phyloP scores from a whole-genome alignment of 2,888 invertebrate species.

The Drosophila vallismaia region DNA sequence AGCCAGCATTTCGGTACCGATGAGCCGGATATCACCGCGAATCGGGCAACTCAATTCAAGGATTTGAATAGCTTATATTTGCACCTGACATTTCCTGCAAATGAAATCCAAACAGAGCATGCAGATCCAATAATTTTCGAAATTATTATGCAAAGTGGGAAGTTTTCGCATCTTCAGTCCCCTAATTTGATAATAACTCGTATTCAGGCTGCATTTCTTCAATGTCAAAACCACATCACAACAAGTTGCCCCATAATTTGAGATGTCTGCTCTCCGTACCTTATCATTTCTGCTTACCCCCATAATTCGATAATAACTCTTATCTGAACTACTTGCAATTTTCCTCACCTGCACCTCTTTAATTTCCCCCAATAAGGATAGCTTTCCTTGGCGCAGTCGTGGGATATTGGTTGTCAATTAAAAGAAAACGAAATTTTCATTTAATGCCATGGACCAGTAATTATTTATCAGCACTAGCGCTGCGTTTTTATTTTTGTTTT shows the following conservation, averaged over 20 bases:
- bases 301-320: slow-evolving; percentile 37
- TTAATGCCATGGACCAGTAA: slow-evolving; percentile 46
- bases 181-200: slow-evolving; percentile 32
- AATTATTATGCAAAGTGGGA: slow-evolving; percentile 14
- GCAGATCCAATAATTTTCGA: neutral
- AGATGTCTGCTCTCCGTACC: neutral
- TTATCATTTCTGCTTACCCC: slow-evolving; percentile 1
- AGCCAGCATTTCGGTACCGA: slow-evolving; percentile 55
- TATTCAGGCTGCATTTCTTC: neutral
- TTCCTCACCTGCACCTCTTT: neutral
- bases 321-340: neutral
- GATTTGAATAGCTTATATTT: slow-evolving; percentile 28
- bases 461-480: slow-evolving; percentile 49
- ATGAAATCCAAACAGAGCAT: neutral
- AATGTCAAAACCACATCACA: neutral
- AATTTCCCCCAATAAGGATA: slow-evolving; percentile 6
- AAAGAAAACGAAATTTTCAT: slow-evolving; percentile 50
- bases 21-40: slow-evolving; percentile 64
- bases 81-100: slow-evolving; percentile 34
- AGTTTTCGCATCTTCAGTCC: slow-evolving; percentile 29
- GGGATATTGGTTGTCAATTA: slow-evolving; percentile 39
- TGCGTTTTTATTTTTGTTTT: slow-evolving; percentile 37
- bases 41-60: slow-evolving; percentile 25
- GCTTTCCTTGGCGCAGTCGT: slow-evolving; percentile 1
- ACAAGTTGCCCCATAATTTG: slow-evolving; percentile 1